phyloP scores from a whole-genome alignment of 2,797 vertebrate genomes.

The Netta rufina region DNA sequence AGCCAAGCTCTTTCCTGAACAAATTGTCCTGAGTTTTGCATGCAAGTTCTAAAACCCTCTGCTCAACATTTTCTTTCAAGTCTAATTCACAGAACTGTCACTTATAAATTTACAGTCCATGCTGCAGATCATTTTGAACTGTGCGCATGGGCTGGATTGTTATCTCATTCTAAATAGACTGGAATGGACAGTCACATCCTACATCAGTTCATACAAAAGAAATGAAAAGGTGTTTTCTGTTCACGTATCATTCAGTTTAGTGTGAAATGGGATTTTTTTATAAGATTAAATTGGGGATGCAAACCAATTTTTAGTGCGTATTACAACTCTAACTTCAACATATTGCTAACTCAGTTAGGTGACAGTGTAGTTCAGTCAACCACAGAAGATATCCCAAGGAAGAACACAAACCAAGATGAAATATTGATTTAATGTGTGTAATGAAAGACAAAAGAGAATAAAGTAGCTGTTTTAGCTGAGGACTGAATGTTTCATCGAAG shows the following conservation, averaged over 20 bases:
- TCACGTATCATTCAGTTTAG: neutral
- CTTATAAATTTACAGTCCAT: slow-evolving; percentile 65
- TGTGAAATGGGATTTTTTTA: slow-evolving; percentile 47
- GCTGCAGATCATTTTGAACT: slow-evolving; percentile 51
- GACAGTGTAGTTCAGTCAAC: neutral
- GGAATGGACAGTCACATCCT: slow-evolving; percentile 15
- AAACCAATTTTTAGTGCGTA: neutral
- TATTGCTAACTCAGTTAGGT: neutral
- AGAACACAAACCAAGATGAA: neutral
- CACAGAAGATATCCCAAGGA: neutral
- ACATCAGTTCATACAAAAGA: neutral
- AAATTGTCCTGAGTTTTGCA: slow-evolving; percentile 60
- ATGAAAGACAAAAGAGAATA: neutral
- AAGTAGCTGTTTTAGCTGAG: neutral
- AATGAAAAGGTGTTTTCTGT: slow-evolving; percentile 5
- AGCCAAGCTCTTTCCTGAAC: slow-evolving; percentile 14
- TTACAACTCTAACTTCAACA: slow-evolving; percentile 8
- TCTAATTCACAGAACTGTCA: slow-evolving; percentile 49
- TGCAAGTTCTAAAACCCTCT: slow-evolving; percentile 33
- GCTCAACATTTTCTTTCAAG: slow-evolving; percentile 63
- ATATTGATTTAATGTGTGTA: neutral
- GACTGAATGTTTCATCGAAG: neutral
- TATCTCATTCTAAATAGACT: slow-evolving; percentile 27
- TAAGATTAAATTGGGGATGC: neutral
- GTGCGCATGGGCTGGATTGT: neutral